These are phyloP conservation scores for Axea sp. DNA, from an alignment of 2,888 invertebrate species.

Conservation along the genomic window DNA sequence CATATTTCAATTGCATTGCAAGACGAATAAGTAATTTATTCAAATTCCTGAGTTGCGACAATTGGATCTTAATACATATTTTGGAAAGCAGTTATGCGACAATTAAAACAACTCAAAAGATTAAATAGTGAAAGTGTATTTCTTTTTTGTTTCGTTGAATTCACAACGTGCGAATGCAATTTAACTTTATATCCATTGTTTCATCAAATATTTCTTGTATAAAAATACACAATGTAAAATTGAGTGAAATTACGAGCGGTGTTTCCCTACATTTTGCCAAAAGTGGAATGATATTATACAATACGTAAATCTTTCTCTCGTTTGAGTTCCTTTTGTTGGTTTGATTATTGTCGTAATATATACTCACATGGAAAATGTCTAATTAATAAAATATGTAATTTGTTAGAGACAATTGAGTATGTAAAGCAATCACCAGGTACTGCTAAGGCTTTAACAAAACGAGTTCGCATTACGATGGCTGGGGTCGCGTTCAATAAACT, in stretches of 20 bases:
- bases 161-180: not conserved
- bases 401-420: slow-evolving; percentile 23
- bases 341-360: no score
- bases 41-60: no score
- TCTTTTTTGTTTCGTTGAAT: slow-evolving; percentile 2
- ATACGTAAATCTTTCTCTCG: slow-evolving; percentile 10
- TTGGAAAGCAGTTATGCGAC: no score
- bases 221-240: slow-evolving; percentile 25
- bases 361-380: slow-evolving; percentile 8
- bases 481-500: slow-evolving; percentile 57
- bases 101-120: not conserved
- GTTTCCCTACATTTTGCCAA: slow-evolving; percentile 18
- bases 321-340: no score
- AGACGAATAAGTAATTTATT: no score
- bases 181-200: slow-evolving; percentile 16
- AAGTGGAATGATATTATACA: slow-evolving; percentile 16
- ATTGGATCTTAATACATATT: no score
- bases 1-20: no score
- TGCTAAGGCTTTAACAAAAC: slow-evolving; percentile 34
- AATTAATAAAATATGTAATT: slow-evolving; percentile 21
- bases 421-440: slow-evolving; percentile 8
- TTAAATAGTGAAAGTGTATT: slow-evolving; percentile 19
- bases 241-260: slow-evolving; percentile 19
- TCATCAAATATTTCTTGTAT: slow-evolving; percentile 1
- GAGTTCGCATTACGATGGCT: slow-evolving; percentile 23